phyloP scores from a whole-genome alignment of 2,113 vertebrate species.

The Plestiodon gilberti region DNA sequence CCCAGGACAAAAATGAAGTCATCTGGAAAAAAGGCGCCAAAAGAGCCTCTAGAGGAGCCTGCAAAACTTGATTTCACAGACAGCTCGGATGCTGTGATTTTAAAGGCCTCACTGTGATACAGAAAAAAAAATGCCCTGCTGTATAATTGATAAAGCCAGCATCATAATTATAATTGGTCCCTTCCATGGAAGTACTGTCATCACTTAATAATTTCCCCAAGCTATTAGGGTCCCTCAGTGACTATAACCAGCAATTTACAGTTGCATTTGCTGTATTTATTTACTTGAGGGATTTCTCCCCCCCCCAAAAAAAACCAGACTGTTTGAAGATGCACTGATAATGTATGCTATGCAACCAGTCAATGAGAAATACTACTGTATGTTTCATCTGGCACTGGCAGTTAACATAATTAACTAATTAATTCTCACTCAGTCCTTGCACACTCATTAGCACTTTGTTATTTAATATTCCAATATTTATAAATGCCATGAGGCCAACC shows the following conservation, averaged over 20 bases:
- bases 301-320: too few species aligned
- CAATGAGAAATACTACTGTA: background rate
- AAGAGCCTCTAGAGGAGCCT: background rate
- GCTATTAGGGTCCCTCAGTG: background rate
- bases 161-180: constrained; percentile 46
- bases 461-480: constrained; percentile 4
- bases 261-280: background rate
- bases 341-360: background rate
- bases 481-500: background rate
- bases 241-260: background rate
- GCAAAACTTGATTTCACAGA: background rate
- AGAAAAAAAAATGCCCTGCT: constrained; percentile 7
- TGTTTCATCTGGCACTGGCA: background rate
- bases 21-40: too few species aligned
- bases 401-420: constrained; percentile 22
- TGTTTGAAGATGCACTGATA: background rate
- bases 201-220: constrained; percentile 18
- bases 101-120: constrained; percentile 26
- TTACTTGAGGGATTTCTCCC: background rate
- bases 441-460: background rate
- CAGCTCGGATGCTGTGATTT: background rate
- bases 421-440: background rate
- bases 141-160: constrained; percentile 44
- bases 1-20: background rate
- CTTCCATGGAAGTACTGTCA: constrained; percentile 32